These are phyloP conservation scores for Seriola aureovittata DNA, from an alignment of 2,113 vertebrate species.

Conservation along the genomic window DNA sequence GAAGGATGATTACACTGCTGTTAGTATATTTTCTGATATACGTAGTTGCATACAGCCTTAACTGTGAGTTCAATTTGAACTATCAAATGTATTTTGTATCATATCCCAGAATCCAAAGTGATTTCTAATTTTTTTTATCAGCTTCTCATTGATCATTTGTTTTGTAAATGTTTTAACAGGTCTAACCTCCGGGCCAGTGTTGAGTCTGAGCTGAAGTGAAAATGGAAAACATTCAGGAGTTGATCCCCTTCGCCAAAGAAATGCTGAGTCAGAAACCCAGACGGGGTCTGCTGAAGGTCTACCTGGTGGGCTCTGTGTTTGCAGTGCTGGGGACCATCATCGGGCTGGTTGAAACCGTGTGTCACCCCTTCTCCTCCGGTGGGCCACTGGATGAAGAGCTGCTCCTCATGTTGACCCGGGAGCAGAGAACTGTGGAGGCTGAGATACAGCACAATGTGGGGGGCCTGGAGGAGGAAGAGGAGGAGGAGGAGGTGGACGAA, in stretches of 20 bases:
- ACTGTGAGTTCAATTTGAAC: too few species aligned
- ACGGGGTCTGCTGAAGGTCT: conserved; percentile 88
- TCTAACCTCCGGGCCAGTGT: not conserved
- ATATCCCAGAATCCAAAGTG: too few species aligned
- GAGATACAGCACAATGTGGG: conserved; percentile 3
- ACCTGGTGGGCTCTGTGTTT: conserved; percentile 89
- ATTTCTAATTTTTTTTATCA: too few species aligned
- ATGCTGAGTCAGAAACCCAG: conserved; percentile 87
- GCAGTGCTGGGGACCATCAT: conserved; percentile 87
- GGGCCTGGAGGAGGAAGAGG: conserved; percentile 14
- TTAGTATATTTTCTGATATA: not conserved
- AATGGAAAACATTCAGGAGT: conserved; percentile 88
- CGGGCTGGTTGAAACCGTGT: conserved; percentile 87
- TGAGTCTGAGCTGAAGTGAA: not conserved
- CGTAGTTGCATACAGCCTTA: not conserved
- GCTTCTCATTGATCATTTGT: not conserved
- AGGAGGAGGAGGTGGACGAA: conserved; percentile 10
- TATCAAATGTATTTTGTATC: not conserved
- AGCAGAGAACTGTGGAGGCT: conserved; percentile 7
- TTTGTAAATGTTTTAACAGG: not conserved
- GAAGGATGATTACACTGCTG: not conserved
- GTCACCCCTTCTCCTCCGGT: conserved; percentile 84
- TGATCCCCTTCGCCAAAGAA: conserved; percentile 90
- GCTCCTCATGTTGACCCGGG: conserved; percentile 22
- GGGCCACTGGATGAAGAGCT: conserved; percentile 72